These are phyloP conservation scores for Muscina levida DNA, from an alignment of 2,888 invertebrate genomes.

Conservation along the genomic window DNA sequence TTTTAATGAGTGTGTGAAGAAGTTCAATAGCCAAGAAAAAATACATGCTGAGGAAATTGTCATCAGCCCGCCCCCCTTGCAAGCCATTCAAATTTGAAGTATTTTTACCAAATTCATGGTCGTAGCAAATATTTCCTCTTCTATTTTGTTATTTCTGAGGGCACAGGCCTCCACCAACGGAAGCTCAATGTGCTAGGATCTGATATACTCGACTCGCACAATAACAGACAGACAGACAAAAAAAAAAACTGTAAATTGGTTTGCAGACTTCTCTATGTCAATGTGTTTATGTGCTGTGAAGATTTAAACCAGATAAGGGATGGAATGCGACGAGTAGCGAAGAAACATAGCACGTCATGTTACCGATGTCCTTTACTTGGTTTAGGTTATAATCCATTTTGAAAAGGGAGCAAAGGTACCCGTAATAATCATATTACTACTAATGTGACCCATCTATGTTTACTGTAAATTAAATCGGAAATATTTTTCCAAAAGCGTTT, in stretches of 20 bases:
- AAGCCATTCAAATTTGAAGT: conserved; percentile 27
- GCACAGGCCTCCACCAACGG: background rate
- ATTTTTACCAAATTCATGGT: background rate
- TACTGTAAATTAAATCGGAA: background rate
- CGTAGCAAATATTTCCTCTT: background rate
- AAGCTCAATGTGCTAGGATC: background rate
- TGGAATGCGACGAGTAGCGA: too few species aligned
- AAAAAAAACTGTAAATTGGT: conserved; percentile 30
- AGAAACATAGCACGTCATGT: too few species aligned
- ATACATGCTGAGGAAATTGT: conserved; percentile 7
- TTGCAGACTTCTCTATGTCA: conserved; percentile 36
- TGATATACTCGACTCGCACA: too few species aligned
- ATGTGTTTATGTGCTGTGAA: too few species aligned
- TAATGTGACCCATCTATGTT: background rate
- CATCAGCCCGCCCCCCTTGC: conserved; percentile 18
- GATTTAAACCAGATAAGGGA: too few species aligned
- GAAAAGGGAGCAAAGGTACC: background rate
- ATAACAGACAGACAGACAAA: background rate
- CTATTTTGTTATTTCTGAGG: background rate
- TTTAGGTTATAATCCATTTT: conserved; percentile 15
- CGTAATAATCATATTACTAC: conserved; percentile 4
- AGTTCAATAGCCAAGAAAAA: background rate
- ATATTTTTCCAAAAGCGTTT: background rate
- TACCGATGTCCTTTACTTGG: background rate
- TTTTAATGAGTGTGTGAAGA: conserved; percentile 43